Evolutionary conservation across 1,140 invertebrate species (phyloP), one percentile per base, ranked within the genome.

Genomic region (Brachionus sp.): DNA sequence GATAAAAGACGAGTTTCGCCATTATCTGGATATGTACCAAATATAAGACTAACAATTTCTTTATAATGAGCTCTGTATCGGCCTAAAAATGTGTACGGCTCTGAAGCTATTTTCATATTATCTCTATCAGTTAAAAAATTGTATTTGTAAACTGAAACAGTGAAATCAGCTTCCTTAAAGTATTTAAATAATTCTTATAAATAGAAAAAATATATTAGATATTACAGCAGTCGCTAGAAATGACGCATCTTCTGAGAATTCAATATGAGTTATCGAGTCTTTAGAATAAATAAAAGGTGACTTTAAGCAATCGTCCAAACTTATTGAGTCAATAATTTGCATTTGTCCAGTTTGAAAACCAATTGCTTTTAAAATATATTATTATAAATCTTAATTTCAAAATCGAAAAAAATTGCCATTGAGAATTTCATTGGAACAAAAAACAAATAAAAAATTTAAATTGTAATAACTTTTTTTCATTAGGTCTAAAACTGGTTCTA

Each of bases 61-160:
- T 89, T 89, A 82, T 89, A 89, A 84, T 90, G 89, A 44, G 89
- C 87, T 33, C 87, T 83, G 84, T 89, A 86, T 23, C 89, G 85
- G 3, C 88, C 88, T 4, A 89, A 70, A 84, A 87, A 89, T 1
- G 84, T 84, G 37, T 83, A 85, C 12, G 78, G 57, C 16, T 84
- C 84, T 19, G 57, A 35, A 2, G 66, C 29, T 16, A 83, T 62
- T 66, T 85, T 85, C 9, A 64, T 84, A 12, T 85, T 84, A n/a
- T 82, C 39, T 16, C 80, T 82, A 33, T 75, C 84, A 37, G 85
- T 73, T 77, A 83, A 82, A 5, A 75, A 46, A 46, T 86, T 86
- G 77, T 73, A 35, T 83, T 70, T 70, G 33, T 85, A 88, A 29
- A 89, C 85, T 10, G 87, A 86, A 53, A 87, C 84, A 23, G 88